These are phyloP conservation scores for Drosophila vallismaia DNA, from an alignment of 2,888 invertebrate species.

Conservation along the genomic window DNA sequence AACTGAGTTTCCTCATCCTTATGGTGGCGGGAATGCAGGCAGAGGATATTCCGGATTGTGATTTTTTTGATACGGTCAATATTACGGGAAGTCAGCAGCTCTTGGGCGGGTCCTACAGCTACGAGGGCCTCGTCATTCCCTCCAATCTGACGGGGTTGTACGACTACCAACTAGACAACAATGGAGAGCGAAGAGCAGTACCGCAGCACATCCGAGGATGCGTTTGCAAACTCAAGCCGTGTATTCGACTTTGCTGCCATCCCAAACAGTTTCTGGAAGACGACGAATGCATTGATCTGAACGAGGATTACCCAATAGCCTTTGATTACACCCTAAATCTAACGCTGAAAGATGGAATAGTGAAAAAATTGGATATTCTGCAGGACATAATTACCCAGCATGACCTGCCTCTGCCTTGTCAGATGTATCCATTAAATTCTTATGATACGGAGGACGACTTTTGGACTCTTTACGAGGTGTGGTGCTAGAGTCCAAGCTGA, in stretches of 20 bases:
- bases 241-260: slow-evolving; percentile 74
- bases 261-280: not conserved
- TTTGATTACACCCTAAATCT: slow-evolving; percentile 31
- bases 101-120: not conserved
- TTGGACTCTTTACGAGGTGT: slow-evolving; percentile 48
- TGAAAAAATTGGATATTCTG: slow-evolving; percentile 10
- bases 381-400: slow-evolving; percentile 28
- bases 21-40: not conserved
- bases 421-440: not conserved
- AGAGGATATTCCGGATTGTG: not conserved
- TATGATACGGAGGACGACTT: not conserved
- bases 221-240: slow-evolving; percentile 68
- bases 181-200: slow-evolving; percentile 6
- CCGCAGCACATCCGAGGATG: slow-evolving; percentile 64
- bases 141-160: slow-evolving; percentile 42
- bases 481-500: not conserved
- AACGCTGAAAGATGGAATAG: slow-evolving; percentile 16
- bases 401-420: slow-evolving; percentile 41
- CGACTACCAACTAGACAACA: slow-evolving; percentile 33
- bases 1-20: not conserved
- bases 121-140: slow-evolving; percentile 8
- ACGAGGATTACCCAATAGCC: not conserved
- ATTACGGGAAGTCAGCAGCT: not conserved
- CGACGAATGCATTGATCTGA: not conserved
- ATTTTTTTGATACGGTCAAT: slow-evolving; percentile 5